Evolutionary conservation across 2,797 vertebrate species (phyloP), one percentile per base, ranked within the genome.

Genomic region (Chromobotia macracanthus): DNA sequence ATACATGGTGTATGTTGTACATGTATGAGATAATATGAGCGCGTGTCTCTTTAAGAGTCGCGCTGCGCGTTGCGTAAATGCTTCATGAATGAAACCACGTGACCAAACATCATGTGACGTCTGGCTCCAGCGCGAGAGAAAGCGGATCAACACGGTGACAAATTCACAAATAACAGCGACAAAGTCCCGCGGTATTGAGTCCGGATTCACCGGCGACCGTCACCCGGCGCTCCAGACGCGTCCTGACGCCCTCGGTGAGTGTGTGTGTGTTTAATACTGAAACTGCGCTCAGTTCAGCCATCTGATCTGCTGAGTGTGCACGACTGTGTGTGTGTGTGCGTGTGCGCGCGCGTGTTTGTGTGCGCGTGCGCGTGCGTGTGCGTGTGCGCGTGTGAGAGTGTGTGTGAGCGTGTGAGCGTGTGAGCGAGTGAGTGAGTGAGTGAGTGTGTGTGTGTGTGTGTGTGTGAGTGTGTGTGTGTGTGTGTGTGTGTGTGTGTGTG

Each of bases 11-110:
- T 28, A n/a, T n/a, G n/a, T n/a, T n/a, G n/a, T n/a, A n/a, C n/a
- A 28, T 28, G 28, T 28, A 28, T 28, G 28, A 28, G 28, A 28
- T 28, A 28, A 28, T 28, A 1, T 53, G 50, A 8, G 48, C 80
- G 80, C 83, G 61, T 93, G 88, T 89, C 79, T 85, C 92, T 94
- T 94, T 92, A 93, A 94, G 76, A 77, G 66, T 77, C 78, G 77
- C 77, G 66, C 88, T 84, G 86, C 86, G 83, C 86, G 86, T 88
- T 92, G 94, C 95, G 91, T 91, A 89, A 92, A 89, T 88, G 89
- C 94, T 95, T 94, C 95, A 97, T 98, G 96, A 97, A 97, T 98
- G 96, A 96, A 96, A 92, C 91, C 96, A 96, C 93, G 95, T 97
- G 96, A 97, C 94, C 94, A 97, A 97, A 96, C 95, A 97, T 95